Conservation (phyloP, 2,888 invertebrate species). For the Ariolimax columbianus region DNA sequence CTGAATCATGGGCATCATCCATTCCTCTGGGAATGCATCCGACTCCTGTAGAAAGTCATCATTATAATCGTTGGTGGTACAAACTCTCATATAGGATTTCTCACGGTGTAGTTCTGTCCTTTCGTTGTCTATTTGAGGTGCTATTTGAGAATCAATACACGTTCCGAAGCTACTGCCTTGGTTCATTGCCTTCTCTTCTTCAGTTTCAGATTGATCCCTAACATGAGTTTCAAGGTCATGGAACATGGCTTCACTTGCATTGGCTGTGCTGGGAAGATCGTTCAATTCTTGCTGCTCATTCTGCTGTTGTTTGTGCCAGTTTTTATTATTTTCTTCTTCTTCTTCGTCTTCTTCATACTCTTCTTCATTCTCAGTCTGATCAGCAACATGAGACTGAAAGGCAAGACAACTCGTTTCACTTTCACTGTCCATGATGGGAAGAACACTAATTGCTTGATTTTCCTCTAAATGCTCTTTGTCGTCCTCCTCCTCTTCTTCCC, state of each 20-base stretch:
- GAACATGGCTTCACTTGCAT: background rate
- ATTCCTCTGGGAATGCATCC: conserved; percentile 32
- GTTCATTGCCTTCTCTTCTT: background rate
- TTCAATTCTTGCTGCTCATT: background rate
- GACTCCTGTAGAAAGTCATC: conserved; percentile 26
- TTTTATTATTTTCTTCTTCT: background rate
- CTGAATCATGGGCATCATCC: conserved; percentile 20
- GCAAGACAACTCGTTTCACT: no score
- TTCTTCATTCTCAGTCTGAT: background rate
- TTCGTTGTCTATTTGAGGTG: background rate
- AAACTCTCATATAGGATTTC: background rate
- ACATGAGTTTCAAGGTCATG: background rate
- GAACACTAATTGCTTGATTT: no score
- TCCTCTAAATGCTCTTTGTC: background rate
- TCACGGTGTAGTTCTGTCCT: background rate
- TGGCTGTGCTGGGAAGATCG: background rate
- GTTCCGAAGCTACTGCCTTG: background rate
- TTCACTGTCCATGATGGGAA: no score
- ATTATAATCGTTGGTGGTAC: background rate
- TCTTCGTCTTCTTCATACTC: background rate
- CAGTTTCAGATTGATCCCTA: background rate
- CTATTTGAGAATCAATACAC: background rate
- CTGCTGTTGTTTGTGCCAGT: background rate
- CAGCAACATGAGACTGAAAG: no score
- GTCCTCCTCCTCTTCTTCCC: conserved; percentile 17